phyloP scores from a whole-genome alignment of 2,888 invertebrate genomes.

The Cantharis flavilabris region DNA sequence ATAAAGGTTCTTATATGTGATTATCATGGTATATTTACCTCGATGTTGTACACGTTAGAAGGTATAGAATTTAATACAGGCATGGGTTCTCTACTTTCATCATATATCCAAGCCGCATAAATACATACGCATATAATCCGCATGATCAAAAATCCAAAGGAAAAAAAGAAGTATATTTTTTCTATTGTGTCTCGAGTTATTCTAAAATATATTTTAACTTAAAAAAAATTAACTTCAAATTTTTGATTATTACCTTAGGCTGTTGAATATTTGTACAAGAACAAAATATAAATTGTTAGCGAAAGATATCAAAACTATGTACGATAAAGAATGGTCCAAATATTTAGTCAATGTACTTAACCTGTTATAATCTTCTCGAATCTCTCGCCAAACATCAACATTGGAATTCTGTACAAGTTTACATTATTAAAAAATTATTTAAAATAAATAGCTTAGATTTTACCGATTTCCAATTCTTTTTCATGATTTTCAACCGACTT shows the following conservation, averaged over 20 bases:
- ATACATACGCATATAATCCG: conserved; percentile 59
- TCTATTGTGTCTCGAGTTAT: conserved; percentile 45
- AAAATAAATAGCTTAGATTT: background rate
- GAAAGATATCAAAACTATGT: conserved; percentile 69
- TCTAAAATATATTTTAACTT: background rate
- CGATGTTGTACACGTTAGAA: conserved; percentile 64
- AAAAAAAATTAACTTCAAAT: background rate
- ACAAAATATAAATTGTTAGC: conserved; percentile 75
- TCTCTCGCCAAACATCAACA: conserved; percentile 60
- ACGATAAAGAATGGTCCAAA: conserved; percentile 65
- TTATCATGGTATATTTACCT: conserved; percentile 56
- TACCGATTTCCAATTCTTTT: background rate
- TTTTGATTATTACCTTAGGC: conserved; percentile 55
- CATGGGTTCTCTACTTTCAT: conserved; percentile 49
- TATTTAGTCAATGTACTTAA: conserved; percentile 64
- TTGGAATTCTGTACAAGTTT: background rate
- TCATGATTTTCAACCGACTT: conserved; percentile 14
- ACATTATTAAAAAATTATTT: background rate
- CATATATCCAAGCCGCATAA: conserved; percentile 45
- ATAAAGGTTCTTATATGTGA: conserved; percentile 9
- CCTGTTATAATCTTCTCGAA: conserved; percentile 67
- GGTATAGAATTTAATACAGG: conserved; percentile 65
- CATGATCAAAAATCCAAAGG: conserved; percentile 65
- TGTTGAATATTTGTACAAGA: conserved; percentile 70
- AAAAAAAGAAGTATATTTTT: conserved; percentile 66